Conservation (phyloP, 2,888 invertebrate species). For the Muscina levida region DNA sequence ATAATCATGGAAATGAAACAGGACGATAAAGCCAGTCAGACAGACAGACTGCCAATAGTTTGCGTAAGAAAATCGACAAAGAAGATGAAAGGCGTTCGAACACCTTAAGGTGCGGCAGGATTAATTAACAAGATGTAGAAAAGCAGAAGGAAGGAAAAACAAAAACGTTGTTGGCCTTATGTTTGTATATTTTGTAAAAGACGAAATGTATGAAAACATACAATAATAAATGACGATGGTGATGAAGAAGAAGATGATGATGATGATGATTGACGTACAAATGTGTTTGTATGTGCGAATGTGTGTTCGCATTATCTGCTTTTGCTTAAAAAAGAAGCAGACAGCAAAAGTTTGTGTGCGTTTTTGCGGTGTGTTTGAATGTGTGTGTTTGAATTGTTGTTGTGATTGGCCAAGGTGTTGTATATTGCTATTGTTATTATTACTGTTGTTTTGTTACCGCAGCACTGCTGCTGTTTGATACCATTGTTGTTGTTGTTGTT, state of each 20-base stretch:
- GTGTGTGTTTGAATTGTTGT: conserved; percentile 42
- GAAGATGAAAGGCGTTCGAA: conserved; percentile 1
- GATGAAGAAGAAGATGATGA: conserved; percentile 37
- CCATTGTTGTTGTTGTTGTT: conserved; percentile 38
- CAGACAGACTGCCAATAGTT: background rate
- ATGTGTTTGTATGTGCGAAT: background rate
- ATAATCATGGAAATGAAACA: conserved; percentile 14
- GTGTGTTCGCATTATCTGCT: background rate
- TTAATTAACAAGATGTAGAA: conserved; percentile 43
- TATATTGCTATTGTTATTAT: conserved; percentile 43
- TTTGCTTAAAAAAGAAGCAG: no score
- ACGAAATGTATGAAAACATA: conserved; percentile 22
- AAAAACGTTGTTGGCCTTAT: conserved; percentile 10
- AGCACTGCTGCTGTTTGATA: conserved; percentile 30
- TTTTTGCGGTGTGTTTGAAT: no score
- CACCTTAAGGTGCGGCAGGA: conserved; percentile 55
- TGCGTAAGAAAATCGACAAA: conserved; percentile 18
- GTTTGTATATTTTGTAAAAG: conserved; percentile 15
- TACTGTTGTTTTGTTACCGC: conserved; percentile 42
- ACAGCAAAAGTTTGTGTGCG: conserved; percentile 8
- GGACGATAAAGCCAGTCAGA: conserved; percentile 38
- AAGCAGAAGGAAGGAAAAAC: conserved; percentile 10
- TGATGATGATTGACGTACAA: conserved; percentile 49
- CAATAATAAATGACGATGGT: conserved; percentile 34
- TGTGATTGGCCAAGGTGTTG: conserved; percentile 59